Percentiles rank a stretch among this genome's conserved stretches.
Evolutionary conservation across 2,113 vertebrate genomes (phyloP).

Genomic region (Tachysurus fulvidraco): DNA sequence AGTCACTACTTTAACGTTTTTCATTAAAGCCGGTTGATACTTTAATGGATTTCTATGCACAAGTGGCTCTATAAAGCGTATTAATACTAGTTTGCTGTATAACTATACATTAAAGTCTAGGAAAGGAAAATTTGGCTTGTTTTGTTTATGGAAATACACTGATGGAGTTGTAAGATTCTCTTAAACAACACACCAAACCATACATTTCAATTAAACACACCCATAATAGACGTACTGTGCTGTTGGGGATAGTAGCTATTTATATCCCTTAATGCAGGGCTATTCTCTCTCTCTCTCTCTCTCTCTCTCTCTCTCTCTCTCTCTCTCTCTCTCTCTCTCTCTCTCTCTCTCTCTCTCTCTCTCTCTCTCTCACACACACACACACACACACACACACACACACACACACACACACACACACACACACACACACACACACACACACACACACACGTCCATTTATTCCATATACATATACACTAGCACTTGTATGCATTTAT

Average conservation of each 20-base stretch:
- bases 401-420: background rate
- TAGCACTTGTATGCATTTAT: background rate
- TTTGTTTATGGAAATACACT: background rate
- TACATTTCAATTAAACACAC: constrained; percentile 8
- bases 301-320: background rate
- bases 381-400: background rate
- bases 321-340: background rate
- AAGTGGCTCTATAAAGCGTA: background rate
- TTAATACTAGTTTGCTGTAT: background rate
- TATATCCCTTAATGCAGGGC: constrained; percentile 10
- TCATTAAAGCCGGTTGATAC: background rate
- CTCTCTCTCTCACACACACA: background rate
- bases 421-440: background rate
- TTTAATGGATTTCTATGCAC: background rate
- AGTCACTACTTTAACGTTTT: background rate
- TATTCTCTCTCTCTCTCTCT: background rate
- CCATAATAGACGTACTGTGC: background rate
- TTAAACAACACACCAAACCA: constrained; percentile 11
- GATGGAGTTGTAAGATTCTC: background rate
- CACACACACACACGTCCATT: background rate
- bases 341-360: background rate
- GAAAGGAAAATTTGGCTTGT: background rate
- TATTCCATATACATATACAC: background rate
- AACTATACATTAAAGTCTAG: background rate
- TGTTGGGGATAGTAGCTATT: background rate